phyloP scores from a whole-genome alignment of 1,140 invertebrate genomes.

The Pachyrhynchus sulphureomaculatus region DNA sequence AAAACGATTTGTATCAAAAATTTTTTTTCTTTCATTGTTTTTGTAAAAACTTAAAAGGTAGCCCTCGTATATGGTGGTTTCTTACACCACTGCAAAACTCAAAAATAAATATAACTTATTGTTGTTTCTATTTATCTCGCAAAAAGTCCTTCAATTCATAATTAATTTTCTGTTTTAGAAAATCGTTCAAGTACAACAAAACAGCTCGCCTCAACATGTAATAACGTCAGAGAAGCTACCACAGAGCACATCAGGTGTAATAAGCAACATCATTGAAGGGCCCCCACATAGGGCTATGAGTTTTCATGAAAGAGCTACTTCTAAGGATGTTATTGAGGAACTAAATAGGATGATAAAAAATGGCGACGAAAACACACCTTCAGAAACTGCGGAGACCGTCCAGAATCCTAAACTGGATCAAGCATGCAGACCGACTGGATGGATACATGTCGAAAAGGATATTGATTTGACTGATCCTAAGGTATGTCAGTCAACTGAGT shows the following conservation, averaged over 20 bases:
- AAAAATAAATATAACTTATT: no score
- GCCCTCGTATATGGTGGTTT: no score
- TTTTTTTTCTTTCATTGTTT: no score
- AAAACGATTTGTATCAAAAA: no score
- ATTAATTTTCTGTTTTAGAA: constrained; percentile 36
- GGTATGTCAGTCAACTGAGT: no score
- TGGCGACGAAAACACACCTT: constrained; percentile 52
- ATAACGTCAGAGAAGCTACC: constrained; percentile 47
- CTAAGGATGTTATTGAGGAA: constrained; percentile 75
- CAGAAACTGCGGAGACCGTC: constrained; percentile 44
- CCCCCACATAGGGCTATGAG: constrained; percentile 57
- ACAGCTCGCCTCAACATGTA: constrained; percentile 35
- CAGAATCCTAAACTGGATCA: constrained; percentile 56
- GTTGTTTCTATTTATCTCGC: no score
- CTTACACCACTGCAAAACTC: no score
- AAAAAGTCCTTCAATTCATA: no score
- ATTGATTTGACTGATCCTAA: constrained; percentile 79
- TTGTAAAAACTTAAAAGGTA: no score
- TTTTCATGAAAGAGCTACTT: constrained; percentile 70
- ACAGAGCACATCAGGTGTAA: constrained; percentile 39
- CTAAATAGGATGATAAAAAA: constrained; percentile 71
- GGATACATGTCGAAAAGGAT: constrained; percentile 75
- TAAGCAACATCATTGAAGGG: constrained; percentile 53
- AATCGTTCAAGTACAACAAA: constrained; percentile 36
- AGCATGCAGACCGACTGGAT: constrained; percentile 70